phyloP scores from a whole-genome alignment of 2,113 vertebrate genomes.

The Rhabdornis inornatus region DNA sequence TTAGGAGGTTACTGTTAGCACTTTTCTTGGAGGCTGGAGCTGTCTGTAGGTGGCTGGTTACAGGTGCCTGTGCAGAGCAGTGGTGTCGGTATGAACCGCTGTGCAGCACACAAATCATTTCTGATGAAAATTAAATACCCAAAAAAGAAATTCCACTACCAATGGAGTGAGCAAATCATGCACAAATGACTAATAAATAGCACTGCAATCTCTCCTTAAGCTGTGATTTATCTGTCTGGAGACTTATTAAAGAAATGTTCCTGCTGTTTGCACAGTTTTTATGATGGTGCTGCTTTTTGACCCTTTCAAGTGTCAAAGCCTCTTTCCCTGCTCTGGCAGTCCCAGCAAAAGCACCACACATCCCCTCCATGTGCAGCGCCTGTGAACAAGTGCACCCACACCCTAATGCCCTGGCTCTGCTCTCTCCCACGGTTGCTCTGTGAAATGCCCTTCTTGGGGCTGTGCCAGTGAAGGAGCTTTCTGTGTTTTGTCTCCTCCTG shows the following conservation, averaged over 20 bases:
- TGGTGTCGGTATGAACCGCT: background rate
- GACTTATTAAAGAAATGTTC: slow-evolving; percentile 43
- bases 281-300: background rate
- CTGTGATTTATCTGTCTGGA: slow-evolving; percentile 54
- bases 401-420: background rate
- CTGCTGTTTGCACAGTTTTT: slow-evolving; percentile 22
- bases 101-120: slow-evolving; percentile 30
- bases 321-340: background rate
- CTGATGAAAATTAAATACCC: slow-evolving; percentile 46
- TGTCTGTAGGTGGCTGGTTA: background rate
- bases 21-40: background rate
- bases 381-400: background rate
- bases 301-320: background rate
- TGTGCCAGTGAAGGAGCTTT: background rate
- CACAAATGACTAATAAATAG: slow-evolving; percentile 60
- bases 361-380: background rate
- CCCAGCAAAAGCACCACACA: background rate
- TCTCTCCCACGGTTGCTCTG: background rate
- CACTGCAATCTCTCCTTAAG: background rate
- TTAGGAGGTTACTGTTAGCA: background rate
- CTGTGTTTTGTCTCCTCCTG: background rate
- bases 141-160: slow-evolving; percentile 44
- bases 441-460: background rate
- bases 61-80: background rate
- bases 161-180: slow-evolving; percentile 42